These are phyloP conservation scores for Anguilla japonica DNA, from an alignment of 2,113 vertebrate species.

Conservation along the genomic window DNA sequence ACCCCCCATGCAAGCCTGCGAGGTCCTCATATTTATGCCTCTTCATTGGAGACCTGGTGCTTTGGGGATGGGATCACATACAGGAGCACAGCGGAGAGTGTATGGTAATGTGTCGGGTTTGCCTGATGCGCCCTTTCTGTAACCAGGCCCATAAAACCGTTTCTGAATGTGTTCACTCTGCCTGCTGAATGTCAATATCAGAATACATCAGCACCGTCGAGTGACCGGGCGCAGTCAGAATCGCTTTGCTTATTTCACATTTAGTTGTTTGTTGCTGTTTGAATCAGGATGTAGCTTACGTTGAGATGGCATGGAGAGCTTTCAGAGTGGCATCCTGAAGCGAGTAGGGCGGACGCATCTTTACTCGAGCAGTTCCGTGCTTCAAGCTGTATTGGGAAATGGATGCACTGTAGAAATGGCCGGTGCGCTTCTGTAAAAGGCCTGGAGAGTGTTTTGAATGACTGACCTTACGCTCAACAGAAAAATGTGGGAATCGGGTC, in stretches of 20 bases:
- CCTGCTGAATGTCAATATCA: background rate
- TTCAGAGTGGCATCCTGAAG: background rate
- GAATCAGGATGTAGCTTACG: too few species aligned
- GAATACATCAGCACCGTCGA: background rate
- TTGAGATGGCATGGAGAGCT: too few species aligned
- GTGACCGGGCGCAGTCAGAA: background rate
- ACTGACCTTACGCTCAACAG: background rate
- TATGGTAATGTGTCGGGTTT: too few species aligned
- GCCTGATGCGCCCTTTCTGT: background rate
- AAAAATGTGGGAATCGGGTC: background rate
- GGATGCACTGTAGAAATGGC: background rate
- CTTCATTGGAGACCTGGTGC: background rate
- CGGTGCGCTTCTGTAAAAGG: background rate
- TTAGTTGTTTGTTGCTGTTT: background rate
- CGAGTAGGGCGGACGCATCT: background rate
- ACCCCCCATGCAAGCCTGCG: background rate
- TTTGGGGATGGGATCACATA: background rate
- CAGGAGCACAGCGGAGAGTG: too few species aligned
- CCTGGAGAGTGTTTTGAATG: background rate
- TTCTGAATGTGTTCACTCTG: background rate
- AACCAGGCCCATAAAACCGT: background rate
- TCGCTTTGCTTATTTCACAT: background rate
- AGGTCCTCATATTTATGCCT: background rate
- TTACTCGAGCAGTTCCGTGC: background rate
- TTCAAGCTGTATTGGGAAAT: background rate